These are phyloP conservation scores for Epirrita christyi DNA, from an alignment of 2,888 invertebrate genomes.

Conservation along the genomic window DNA sequence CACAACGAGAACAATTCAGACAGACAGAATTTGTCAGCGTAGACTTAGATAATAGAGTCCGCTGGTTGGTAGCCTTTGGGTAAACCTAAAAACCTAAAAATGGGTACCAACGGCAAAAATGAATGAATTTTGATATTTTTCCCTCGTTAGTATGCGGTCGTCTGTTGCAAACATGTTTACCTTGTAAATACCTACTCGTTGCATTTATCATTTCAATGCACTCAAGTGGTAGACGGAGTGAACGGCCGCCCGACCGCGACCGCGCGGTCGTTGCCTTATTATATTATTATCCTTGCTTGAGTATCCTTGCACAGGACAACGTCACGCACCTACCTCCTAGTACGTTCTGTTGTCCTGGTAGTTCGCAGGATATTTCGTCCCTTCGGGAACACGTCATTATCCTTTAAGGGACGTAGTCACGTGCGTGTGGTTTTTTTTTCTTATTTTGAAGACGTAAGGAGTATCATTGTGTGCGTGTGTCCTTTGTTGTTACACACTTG, in stretches of 20 bases:
- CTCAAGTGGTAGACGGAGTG: constrained; percentile 52
- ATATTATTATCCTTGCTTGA: constrained; percentile 56
- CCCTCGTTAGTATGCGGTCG: neutral
- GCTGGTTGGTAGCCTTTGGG: too few species aligned
- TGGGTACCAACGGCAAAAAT: too few species aligned
- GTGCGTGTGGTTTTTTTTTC: constrained; percentile 32
- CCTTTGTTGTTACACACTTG: constrained; percentile 14
- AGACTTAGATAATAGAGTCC: too few species aligned
- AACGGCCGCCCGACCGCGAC: constrained; percentile 59
- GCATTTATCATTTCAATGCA: constrained; percentile 39
- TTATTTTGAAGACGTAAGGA: constrained; percentile 21
- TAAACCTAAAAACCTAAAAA: too few species aligned
- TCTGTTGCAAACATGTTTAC: constrained; percentile 25
- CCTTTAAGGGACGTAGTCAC: constrained; percentile 64
- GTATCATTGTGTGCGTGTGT: constrained; percentile 30
- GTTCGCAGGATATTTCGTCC: constrained; percentile 84
- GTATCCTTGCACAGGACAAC: constrained; percentile 80
- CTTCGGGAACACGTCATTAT: constrained; percentile 77
- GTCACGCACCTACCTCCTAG: constrained; percentile 58
- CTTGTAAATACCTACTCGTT: constrained; percentile 21
- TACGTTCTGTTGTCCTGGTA: constrained; percentile 76
- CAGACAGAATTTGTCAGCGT: too few species aligned
- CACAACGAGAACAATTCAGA: too few species aligned
- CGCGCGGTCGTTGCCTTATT: constrained; percentile 72
- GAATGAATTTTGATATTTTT: neutral